Conservation (phyloP, 2,888 invertebrate species). For the Platycheirus rosarum region DNA sequence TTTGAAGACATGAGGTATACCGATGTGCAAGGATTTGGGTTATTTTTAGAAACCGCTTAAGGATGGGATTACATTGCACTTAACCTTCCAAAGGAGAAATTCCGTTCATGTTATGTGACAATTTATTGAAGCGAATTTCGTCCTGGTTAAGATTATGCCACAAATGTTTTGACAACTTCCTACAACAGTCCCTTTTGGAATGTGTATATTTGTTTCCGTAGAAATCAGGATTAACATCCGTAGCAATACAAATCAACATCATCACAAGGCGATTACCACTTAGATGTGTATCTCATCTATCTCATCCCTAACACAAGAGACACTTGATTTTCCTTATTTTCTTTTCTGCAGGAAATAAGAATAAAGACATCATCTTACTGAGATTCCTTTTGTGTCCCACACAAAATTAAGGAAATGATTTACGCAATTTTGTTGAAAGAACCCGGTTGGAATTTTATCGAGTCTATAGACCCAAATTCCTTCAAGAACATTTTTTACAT, state of each 20-base stretch:
- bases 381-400: conserved; percentile 10
- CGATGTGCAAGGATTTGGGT: background rate
- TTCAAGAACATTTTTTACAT: conserved; percentile 10
- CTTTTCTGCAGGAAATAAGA: background rate
- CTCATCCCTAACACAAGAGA: background rate
- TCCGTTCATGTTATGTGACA: background rate
- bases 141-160: conserved; percentile 11
- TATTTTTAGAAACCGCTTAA: conserved; percentile 14
- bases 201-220: conserved; percentile 7
- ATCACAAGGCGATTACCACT: conserved; percentile 10
- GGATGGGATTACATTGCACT: conserved; percentile 17
- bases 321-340: conserved; percentile 5
- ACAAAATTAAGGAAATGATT: conserved; percentile 4
- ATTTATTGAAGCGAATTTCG: background rate
- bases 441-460: background rate
- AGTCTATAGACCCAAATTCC: background rate
- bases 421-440: conserved; percentile 4
- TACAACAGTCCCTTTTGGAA: background rate
- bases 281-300: conserved; percentile 10
- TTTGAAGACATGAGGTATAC: too few species aligned
- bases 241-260: background rate
- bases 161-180: conserved; percentile 20
- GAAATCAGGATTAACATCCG: background rate
- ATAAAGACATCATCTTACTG: background rate
- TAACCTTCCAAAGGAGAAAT: background rate